These are phyloP conservation scores for Gymnoscelis rufifasciata DNA, from an alignment of 2,888 invertebrate genomes.

Conservation along the genomic window DNA sequence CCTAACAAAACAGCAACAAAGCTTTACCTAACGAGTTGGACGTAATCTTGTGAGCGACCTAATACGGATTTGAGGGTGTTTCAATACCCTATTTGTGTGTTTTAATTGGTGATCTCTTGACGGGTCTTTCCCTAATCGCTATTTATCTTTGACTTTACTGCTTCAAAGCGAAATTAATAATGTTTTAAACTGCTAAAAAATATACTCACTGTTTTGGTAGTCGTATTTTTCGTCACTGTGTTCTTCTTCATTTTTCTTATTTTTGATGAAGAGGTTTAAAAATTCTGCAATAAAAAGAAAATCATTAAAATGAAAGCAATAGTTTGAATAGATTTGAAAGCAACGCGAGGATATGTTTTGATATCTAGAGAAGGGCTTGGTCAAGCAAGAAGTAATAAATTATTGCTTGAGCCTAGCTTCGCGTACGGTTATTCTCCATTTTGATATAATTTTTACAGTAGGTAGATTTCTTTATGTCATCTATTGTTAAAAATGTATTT, in stretches of 20 bases:
- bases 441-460: too few species aligned
- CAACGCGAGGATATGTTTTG: too few species aligned
- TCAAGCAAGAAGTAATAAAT: too few species aligned
- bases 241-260: neutral
- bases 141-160: neutral
- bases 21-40: neutral
- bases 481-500: too few species aligned
- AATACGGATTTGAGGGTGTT: slow-evolving; percentile 3
- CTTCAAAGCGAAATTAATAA: too few species aligned
- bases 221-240: neutral
- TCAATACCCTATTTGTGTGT: neutral
- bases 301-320: neutral
- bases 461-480: too few species aligned
- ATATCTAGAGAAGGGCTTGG: too few species aligned
- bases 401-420: too few species aligned
- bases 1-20: neutral
- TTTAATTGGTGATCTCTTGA: slow-evolving; percentile 1
- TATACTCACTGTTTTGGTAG: neutral
- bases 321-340: too few species aligned
- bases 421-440: too few species aligned
- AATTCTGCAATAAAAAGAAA: neutral
- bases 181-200: too few species aligned
- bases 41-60: neutral
- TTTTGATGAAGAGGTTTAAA: neutral
- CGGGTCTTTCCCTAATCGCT: neutral